Conservation (phyloP, 2,888 invertebrate species). For the Polyommatus iphigenia region DNA sequence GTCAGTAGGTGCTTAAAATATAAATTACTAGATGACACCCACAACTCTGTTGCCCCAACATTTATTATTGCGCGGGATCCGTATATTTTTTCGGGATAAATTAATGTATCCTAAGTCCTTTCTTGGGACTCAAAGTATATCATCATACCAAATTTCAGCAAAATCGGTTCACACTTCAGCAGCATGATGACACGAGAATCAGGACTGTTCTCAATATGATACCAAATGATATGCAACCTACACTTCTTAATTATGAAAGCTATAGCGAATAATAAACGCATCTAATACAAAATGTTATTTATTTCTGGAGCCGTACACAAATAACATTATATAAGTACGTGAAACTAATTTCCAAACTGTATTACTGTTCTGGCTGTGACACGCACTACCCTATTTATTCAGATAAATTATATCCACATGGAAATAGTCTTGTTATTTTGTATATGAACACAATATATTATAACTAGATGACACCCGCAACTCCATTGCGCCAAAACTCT, state of each 20-base stretch:
- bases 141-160: no score
- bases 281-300: constrained; percentile 24
- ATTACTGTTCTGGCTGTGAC: constrained; percentile 2
- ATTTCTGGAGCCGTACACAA: constrained; percentile 5
- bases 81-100: no score
- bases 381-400: not conserved
- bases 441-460: not conserved
- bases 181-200: not conserved
- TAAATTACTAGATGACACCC: no score
- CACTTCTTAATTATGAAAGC: constrained; percentile 25
- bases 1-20: no score
- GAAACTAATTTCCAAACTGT: constrained; percentile 6
- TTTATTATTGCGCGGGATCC: no score
- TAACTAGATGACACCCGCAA: no score
- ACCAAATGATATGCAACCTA: not conserved
- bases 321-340: not conserved
- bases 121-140: no score
- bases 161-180: no score
- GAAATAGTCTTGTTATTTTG: not conserved
- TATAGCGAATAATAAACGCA: constrained; percentile 19
- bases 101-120: no score
- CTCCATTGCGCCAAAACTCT: no score
- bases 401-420: not conserved
- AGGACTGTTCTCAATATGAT: not conserved
- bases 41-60: no score